phyloP scores from a whole-genome alignment of 2,888 invertebrate genomes.

The Portevinia maculata region DNA sequence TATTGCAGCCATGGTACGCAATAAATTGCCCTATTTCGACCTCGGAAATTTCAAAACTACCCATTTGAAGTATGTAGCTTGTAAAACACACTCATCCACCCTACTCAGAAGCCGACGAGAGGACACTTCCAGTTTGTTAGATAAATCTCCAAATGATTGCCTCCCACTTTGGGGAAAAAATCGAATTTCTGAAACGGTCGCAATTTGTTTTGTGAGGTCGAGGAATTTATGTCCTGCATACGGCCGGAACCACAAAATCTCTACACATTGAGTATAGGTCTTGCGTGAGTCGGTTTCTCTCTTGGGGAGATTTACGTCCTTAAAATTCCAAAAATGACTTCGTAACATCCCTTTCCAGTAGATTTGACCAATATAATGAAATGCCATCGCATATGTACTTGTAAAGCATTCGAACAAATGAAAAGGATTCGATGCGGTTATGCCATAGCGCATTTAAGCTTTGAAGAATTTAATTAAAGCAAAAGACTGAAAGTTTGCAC shows the following conservation, averaged over 20 bases:
- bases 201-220: constrained; percentile 52
- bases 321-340: constrained; percentile 41
- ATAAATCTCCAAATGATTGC: constrained; percentile 71
- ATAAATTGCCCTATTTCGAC: constrained; percentile 43
- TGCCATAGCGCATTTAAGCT: constrained; percentile 11
- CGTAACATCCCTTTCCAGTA: background rate
- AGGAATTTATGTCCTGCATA: constrained; percentile 57
- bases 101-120: constrained; percentile 11
- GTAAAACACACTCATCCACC: constrained; percentile 64
- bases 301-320: constrained; percentile 41
- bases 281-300: background rate
- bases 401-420: constrained; percentile 35
- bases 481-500: constrained; percentile 1
- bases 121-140: constrained; percentile 45
- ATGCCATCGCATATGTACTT: constrained; percentile 33
- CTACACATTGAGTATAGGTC: constrained; percentile 2
- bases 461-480: constrained; percentile 33
- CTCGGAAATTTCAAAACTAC: constrained; percentile 47
- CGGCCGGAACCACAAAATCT: constrained; percentile 38
- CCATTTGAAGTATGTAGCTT: constrained; percentile 53
- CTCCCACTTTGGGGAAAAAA: constrained; percentile 46
- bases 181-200: constrained; percentile 61
- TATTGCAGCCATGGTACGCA: constrained; percentile 32
- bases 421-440: constrained; percentile 16
- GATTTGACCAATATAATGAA: constrained; percentile 26